These are phyloP conservation scores for Gyrodactylus salaris DNA, from an alignment of 1,140 invertebrate species.

Conservation along the genomic window DNA sequence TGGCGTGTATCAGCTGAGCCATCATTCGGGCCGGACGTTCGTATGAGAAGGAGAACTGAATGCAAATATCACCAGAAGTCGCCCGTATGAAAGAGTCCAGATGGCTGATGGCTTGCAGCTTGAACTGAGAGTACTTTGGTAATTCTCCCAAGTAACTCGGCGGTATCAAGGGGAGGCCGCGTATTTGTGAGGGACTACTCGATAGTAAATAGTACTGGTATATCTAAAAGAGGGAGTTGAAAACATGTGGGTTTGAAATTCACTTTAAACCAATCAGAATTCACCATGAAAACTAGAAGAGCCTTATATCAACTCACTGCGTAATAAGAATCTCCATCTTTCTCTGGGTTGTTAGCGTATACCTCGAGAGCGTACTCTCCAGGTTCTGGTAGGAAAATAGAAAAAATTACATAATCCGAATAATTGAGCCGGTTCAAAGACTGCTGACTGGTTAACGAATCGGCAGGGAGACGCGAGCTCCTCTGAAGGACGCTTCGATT, in stretches of 20 bases:
- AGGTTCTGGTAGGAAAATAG: constrained; percentile 14
- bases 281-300: too few species aligned
- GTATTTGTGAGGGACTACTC: background rate
- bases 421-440: background rate
- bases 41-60: background rate
- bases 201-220: constrained; percentile 1
- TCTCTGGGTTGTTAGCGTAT: constrained; percentile 18
- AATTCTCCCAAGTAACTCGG: constrained; percentile 18
- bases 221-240: background rate
- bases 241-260: too few species aligned
- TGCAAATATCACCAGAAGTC: constrained; percentile 11
- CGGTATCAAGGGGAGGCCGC: constrained; percentile 15
- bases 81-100: constrained; percentile 16
- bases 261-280: too few species aligned
- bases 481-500: background rate
- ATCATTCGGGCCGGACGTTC: background rate
- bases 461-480: background rate
- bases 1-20: constrained; percentile 3
- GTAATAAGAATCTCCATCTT: constrained; percentile 16
- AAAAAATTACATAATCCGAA: constrained; percentile 17
- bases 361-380: constrained; percentile 21
- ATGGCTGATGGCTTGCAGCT: constrained; percentile 14
- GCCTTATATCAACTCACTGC: constrained; percentile 10
- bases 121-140: constrained; percentile 15
- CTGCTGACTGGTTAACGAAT: background rate